phyloP scores from a whole-genome alignment of 2,888 invertebrate species.

The Dysmachus trigonus region DNA sequence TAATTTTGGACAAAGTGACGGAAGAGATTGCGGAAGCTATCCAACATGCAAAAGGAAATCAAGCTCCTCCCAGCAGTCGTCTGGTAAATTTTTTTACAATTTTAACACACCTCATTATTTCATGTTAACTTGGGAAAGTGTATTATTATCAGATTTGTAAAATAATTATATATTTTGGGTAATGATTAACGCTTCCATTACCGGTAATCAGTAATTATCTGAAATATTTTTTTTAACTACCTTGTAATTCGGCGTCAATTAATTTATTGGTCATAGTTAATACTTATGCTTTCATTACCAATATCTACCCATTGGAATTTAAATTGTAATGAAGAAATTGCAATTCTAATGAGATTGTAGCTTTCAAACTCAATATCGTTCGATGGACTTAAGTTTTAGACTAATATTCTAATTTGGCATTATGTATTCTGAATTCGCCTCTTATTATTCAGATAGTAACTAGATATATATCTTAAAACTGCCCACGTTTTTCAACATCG shows the following conservation, averaged over 20 bases:
- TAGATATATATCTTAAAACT: no score
- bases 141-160: not conserved
- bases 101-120: not conserved
- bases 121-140: not conserved
- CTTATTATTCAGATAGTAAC: no score
- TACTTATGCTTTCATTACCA: no score
- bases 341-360: not conserved
- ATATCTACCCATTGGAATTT: not conserved
- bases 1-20: slow-evolving; percentile 68
- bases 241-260: not conserved
- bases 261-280: no score
- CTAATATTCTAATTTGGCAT: no score
- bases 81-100: slow-evolving; percentile 8
- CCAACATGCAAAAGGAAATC: slow-evolving; percentile 71
- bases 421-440: no score
- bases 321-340: not conserved
- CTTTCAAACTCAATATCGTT: no score
- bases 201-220: no score
- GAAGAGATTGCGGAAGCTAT: slow-evolving; percentile 72
- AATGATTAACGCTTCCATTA: not conserved
- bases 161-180: not conserved
- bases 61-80: not conserved
- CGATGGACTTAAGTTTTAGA: no score
- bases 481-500: no score
- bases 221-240: no score